Evolutionary conservation across 1,140 invertebrate species (phyloP).

Genomic region (Paraescarpia echinospica): DNA sequence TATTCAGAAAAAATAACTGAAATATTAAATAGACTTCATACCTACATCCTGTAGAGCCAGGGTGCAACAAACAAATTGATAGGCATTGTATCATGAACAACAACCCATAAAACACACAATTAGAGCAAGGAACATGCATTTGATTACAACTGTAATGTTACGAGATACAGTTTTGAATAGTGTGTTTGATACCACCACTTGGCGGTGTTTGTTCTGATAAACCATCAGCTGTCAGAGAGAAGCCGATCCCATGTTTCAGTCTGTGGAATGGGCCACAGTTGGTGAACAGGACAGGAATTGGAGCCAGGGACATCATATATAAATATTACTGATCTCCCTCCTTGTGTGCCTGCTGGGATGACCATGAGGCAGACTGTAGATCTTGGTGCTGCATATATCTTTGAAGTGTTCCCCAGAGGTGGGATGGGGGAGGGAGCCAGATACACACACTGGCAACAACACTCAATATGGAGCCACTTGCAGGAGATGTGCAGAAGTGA

Average conservation of each 20-base stretch:
- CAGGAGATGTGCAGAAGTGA: background rate
- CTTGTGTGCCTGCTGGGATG: background rate
- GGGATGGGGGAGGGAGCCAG: background rate
- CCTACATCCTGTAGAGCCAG: too few species aligned
- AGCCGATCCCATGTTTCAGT: background rate
- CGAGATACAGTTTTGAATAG: background rate
- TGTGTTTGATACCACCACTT: background rate
- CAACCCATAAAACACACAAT: too few species aligned
- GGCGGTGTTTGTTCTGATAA: background rate
- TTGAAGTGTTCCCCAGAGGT: background rate
- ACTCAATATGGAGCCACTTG: background rate
- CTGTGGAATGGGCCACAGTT: background rate
- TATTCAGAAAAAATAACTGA: too few species aligned
- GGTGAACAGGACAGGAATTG: background rate
- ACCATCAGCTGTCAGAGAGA: background rate
- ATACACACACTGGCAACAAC: background rate
- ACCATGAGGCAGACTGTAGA: background rate
- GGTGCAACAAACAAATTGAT: too few species aligned
- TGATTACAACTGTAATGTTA: background rate
- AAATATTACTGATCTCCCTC: background rate
- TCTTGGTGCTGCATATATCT: background rate
- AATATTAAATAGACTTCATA: too few species aligned
- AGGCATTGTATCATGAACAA: too few species aligned
- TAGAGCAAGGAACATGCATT: background rate
- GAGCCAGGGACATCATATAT: background rate